Base-by-base conservation (phyloP, 92 coral and sea anemone species). In the Paragorgia papillata region DNA sequence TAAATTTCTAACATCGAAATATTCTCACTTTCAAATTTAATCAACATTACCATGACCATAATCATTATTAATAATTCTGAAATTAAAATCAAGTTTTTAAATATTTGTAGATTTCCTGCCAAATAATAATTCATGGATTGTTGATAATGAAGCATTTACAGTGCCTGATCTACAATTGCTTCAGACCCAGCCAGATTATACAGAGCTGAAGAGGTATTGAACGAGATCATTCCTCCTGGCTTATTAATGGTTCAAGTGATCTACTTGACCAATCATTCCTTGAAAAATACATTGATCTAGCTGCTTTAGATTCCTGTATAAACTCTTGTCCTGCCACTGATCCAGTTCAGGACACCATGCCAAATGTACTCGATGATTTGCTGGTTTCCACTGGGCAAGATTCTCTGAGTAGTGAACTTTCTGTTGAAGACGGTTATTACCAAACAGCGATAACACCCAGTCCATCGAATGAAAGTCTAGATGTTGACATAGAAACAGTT, bases 81-180 rank as follows among this genome's bases (percentile, higher is more conserved):
- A n/a, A n/a, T n/a, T n/a, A n/a, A n/a, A n/a, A n/a, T n/a, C n/a
- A n/a, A n/a, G n/a, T n/a, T n/a, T n/a, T n/a, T n/a, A n/a, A n/a
- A n/a, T n/a, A n/a, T n/a, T 22, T 56, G 30, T 17, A 71, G 78
- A 55, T 71, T 27, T 55, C 27, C 18, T 71, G 31, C 41, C 78
- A 21, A 50, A 71, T 71, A n/a, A n/a, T n/a, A 53, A 71, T 49
- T 55, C 64, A 30, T 71, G 48, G 78, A 71, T 53, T 53, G n/a
- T n/a, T n/a, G 63, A 53, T 19, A 55, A 33, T 25, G 48, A 58
- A 68, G 59, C 53, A 7, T 32, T 55, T 7, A 26, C 78, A 28
- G 78, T 71, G 13, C 63, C 57, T 33, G 57, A 71, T 40, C 48
- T 71, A 13, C 30, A 17, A 9, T 37, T 44, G 21, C 39, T 53